Conservation (phyloP, 2,113 vertebrate species). For the Poeciliopsis prolifica region DNA sequence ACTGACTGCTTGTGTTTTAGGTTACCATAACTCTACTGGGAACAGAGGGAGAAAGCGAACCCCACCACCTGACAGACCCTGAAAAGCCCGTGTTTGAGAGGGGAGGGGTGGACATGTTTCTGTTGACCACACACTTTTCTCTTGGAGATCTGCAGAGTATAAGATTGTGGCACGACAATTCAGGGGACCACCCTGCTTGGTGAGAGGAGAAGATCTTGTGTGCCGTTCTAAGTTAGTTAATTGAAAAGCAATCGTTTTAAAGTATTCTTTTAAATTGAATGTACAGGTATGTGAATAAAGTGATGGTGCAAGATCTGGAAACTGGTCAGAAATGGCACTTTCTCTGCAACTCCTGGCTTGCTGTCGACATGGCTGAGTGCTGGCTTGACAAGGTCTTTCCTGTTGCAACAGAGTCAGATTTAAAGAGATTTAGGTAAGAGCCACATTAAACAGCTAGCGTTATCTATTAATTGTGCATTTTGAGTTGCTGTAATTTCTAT, state of each 20-base stretch:
- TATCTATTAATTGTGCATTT: background rate
- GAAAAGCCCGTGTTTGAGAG: constrained; percentile 87
- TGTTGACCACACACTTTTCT: constrained; percentile 91
- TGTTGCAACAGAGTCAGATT: constrained; percentile 89
- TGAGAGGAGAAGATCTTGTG: constrained; percentile 46
- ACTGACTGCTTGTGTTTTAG: constrained; percentile 66
- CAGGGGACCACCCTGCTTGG: constrained; percentile 88
- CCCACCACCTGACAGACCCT: constrained; percentile 87
- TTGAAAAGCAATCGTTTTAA: background rate
- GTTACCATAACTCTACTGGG: constrained; percentile 89
- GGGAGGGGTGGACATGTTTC: constrained; percentile 88
- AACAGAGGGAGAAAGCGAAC: constrained; percentile 90
- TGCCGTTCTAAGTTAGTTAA: background rate
- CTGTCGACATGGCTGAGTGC: constrained; percentile 89
- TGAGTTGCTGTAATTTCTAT: background rate
- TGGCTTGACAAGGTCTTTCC: constrained; percentile 89
- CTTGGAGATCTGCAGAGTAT: constrained; percentile 89
- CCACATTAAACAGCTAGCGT: background rate
- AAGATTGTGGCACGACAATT: constrained; percentile 94
- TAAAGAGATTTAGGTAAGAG: constrained; percentile 90
- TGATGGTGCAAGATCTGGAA: constrained; percentile 87
- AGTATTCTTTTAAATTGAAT: background rate
- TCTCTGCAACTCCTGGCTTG: constrained; percentile 94
- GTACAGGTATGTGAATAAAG: constrained; percentile 90
- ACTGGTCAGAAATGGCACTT: constrained; percentile 90